These are phyloP conservation scores for Pheosia tremula DNA, from an alignment of 2,888 invertebrate genomes.

Conservation along the genomic window DNA sequence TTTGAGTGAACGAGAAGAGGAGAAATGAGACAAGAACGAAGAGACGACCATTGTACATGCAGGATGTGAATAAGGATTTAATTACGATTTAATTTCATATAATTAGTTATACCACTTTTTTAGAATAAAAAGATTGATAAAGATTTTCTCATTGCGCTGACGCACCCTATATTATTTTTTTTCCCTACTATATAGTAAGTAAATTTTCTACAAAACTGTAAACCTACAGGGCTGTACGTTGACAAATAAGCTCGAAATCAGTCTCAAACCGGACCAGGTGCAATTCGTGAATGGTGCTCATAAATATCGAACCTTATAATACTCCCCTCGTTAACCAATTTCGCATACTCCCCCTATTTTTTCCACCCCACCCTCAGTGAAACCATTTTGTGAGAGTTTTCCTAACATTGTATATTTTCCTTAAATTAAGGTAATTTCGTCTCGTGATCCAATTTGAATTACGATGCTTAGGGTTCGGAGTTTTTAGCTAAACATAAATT, in stretches of 20 bases:
- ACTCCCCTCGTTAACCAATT: constrained; percentile 42
- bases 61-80: too few species aligned
- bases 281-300: constrained; percentile 29
- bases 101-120: too few species aligned
- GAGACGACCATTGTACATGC: too few species aligned
- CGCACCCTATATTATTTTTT: too few species aligned
- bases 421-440: constrained; percentile 47
- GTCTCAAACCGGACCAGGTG: constrained; percentile 32
- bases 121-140: too few species aligned
- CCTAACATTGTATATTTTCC: constrained; percentile 42
- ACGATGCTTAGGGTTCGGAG: constrained; percentile 27
- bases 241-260: constrained; percentile 14
- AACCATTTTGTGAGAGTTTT: constrained; percentile 33
- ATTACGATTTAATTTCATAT: too few species aligned
- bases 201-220: too few species aligned
- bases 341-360: constrained; percentile 32
- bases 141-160: too few species aligned
- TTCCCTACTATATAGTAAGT: too few species aligned
- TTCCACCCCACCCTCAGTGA: constrained; percentile 14
- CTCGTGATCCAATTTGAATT: constrained; percentile 48
- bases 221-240: neutral
- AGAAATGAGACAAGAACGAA: too few species aligned
- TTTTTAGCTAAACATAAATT: constrained; percentile 33
- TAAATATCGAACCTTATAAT: constrained; percentile 43
- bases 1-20: too few species aligned